Evolutionary conservation across 2,113 vertebrate genomes (phyloP), one percentile per base, ranked within the genome.

Genomic region (Alligator sinensis): DNA sequence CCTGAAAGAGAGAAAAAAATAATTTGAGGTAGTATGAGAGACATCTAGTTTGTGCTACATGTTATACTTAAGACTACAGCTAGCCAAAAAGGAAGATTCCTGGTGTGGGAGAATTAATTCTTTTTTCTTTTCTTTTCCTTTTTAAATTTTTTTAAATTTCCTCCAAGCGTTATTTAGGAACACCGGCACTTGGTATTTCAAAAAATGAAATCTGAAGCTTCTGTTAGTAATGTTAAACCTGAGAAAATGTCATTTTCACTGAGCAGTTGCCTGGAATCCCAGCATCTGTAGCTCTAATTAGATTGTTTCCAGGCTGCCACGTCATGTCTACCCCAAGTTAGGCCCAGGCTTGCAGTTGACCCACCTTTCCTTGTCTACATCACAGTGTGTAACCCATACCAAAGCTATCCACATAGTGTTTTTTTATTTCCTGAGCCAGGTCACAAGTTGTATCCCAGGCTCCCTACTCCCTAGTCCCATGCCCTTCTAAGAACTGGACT

Each of bases 201-300:
- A 84, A 82, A 88, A 93, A 88, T 0, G 0, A 88, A 95, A 58
- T 94, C 66, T 91, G 62, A 92, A 95, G 95, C 95, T 94, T 83
- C 86, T 93, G 92, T 76, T 92, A 59, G 78, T 87, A 60, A 72
- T 22, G 62, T 3, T 72, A 60, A 66, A 94, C 83, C 72, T 94
- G 95, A 95, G 55, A 57, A 89, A 96, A 96, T 95, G 82, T 86
- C 84, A 76, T 95, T 95, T 86, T 88, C 61, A 57, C 80, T 55
- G 78, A 59, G 55, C 81, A 77, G 59, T 55, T 12, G 17, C 47
- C 83, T 77, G 59, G 75, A 15, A 19, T 86, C 72, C 80, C 88
- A 87, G 59, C 17, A 47, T 80, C 59, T 82, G n/a, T 47, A 93
- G 47, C 89, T 75, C 78, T 74, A 30, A 8, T 70, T 61, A 66